Evolutionary conservation across 2,113 vertebrate genomes (phyloP), one percentile per base, ranked within the genome.

Genomic region (Plecotus auritus): DNA sequence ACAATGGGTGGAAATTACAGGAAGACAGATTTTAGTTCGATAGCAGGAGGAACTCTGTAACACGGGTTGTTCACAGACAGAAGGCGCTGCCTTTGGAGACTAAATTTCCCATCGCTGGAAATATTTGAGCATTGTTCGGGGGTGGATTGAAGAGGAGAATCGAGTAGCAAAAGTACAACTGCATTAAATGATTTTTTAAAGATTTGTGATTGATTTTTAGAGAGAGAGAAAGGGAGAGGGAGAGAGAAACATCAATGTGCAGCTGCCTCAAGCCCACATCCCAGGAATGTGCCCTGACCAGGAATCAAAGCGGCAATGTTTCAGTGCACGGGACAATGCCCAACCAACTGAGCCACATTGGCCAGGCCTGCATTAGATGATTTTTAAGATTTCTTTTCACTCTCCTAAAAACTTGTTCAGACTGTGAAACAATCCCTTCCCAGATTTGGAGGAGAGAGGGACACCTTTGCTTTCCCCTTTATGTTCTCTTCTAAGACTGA

Each of bases 1-100:
- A 78, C 95, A 90, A 93, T 90, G 90, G 82, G 91, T 96, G 94
- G 93, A 96, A 84, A 47, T 86, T 18, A 84, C 91, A 81, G 56
- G 94, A 83, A 85, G 85, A 64, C 64, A 80, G 87, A 92, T 45
- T 70, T 88, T 73, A 61, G 73, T 49, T 22, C 0, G 9, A 51
- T 35, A 51, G 13, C 90, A 77, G 76, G 83, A 92, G 83, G 76
- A 42, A 42, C 87, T 86, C 54, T n/a, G 11, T 51, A 28, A 26
- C 1, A 0, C 12, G n/a, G 37, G n/a, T 9, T 20, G 69, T 49
- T 81, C 47, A 2, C 32, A 40, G 54, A 69, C 23, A 1, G 51
- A 78, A 45, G 64, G 74, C 5, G 0, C 37, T 59, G 80, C 30
- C 77, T 85, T 28, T 59, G 85, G 66, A 83, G 66, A 66, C 42